Conservation (phyloP, 2,113 vertebrate species). For the Caretta caretta region DNA sequence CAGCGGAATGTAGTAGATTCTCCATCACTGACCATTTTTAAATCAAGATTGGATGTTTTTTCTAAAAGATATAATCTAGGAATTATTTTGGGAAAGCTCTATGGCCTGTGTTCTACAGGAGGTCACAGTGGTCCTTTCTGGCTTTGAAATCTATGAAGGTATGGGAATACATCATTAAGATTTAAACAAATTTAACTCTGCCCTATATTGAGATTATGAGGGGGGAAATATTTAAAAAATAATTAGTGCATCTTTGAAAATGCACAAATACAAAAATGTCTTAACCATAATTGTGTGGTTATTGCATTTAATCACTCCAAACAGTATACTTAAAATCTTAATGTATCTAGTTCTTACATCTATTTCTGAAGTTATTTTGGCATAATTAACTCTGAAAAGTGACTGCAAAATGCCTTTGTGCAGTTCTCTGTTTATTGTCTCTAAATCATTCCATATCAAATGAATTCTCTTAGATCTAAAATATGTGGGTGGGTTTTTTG, state of each 20-base stretch:
- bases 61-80: not conserved
- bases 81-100: not conserved
- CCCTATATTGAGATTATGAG: not conserved
- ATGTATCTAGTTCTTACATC: not conserved
- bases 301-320: not conserved
- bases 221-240: not conserved
- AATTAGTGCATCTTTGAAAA: not conserved
- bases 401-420: not conserved
- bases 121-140: not conserved
- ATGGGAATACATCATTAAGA: not conserved
- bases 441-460: not conserved
- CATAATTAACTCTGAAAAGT: not conserved
- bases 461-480: not conserved
- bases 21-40: not conserved
- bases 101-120: not conserved
- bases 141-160: not conserved
- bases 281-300: not conserved
- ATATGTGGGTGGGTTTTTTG: not conserved
- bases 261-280: not conserved
- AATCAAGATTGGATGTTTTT: not conserved
- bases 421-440: not conserved
- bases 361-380: not conserved
- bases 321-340: not conserved
- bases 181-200: conserved; percentile 1
- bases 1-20: not conserved